Evolutionary conservation across 2,888 invertebrate species (phyloP).

Genomic region (Drosophila barbarae): DNA sequence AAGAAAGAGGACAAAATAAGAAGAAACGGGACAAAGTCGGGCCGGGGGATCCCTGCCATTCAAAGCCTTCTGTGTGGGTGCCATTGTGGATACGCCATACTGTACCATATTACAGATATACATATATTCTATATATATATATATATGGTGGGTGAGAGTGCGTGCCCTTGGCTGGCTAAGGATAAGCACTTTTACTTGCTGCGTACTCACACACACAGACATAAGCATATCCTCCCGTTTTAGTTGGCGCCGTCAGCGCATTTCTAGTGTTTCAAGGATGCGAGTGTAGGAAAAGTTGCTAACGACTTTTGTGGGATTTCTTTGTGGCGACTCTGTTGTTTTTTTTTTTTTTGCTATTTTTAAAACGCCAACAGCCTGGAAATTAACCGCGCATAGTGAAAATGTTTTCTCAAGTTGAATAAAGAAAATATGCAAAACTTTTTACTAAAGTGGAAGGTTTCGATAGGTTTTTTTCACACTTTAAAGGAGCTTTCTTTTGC

Average conservation of each 20-base stretch:
- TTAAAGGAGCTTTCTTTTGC: background rate
- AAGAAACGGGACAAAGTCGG: conserved; percentile 8
- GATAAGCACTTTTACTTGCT: conserved; percentile 53
- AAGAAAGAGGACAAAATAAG: conserved; percentile 10
- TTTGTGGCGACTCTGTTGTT: conserved; percentile 21
- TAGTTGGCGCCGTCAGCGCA: conserved; percentile 50
- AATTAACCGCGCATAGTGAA: conserved; percentile 9
- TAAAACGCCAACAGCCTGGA: conserved; percentile 28
- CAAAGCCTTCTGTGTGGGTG: conserved; percentile 20
- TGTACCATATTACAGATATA: background rate
- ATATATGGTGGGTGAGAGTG: conserved; percentile 17
- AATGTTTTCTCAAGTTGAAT: background rate
- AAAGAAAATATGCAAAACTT: background rate
- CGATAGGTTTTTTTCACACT: too few relatives aligned
- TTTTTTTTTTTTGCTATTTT: conserved; percentile 39
- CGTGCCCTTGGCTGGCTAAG: conserved; percentile 59
- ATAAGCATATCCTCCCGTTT: conserved; percentile 10
- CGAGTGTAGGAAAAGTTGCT: conserved; percentile 36
- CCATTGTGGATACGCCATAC: conserved; percentile 12
- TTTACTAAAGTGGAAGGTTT: background rate
- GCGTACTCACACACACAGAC: conserved; percentile 17
- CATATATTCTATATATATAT: background rate
- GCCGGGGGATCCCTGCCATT: conserved; percentile 16
- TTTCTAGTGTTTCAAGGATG: conserved; percentile 67
- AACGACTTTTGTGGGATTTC: conserved; percentile 63